These are phyloP conservation scores for Zygogramma bicolorata DNA, from an alignment of 2,888 invertebrate species.

Conservation along the genomic window DNA sequence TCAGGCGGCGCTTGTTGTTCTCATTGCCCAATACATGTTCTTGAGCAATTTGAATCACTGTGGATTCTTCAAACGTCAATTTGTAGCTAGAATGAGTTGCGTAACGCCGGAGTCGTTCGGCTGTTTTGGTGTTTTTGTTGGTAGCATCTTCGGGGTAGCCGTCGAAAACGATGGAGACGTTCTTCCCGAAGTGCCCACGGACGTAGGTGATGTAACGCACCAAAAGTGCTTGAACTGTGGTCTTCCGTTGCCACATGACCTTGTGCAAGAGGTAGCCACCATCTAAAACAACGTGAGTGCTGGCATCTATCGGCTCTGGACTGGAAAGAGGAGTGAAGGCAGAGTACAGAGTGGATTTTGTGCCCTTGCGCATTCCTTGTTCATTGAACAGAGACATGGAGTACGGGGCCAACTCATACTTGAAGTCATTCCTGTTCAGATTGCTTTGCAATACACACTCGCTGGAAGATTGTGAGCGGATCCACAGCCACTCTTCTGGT, in stretches of 20 bases:
- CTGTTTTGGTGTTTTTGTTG: neutral
- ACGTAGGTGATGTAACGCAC: slow-evolving; percentile 18
- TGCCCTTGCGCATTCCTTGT: slow-evolving; percentile 24
- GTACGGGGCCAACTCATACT: slow-evolving; percentile 23
- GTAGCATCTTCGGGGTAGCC: neutral
- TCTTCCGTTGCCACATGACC: slow-evolving; percentile 1
- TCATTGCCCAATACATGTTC: slow-evolving; percentile 11
- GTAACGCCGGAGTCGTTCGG: neutral
- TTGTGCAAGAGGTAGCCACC: neutral
- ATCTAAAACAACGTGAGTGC: neutral
- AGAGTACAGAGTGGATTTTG: slow-evolving; percentile 14
- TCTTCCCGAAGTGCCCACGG: slow-evolving; percentile 22
- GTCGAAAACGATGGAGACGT: neutral
- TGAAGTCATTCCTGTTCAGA: slow-evolving; percentile 9
- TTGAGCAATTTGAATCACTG: slow-evolving; percentile 8
- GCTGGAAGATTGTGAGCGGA: slow-evolving; percentile 32
- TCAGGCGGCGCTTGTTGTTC: neutral
- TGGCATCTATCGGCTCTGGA: neutral
- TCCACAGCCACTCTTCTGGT: slow-evolving; percentile 18
- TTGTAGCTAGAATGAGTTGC: neutral
- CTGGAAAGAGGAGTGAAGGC: neutral
- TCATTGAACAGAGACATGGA: slow-evolving; percentile 19
- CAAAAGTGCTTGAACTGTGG: slow-evolving; percentile 15
- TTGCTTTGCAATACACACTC: slow-evolving; percentile 21
- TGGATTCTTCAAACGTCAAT: slow-evolving; percentile 24